Evolutionary conservation across 2,888 invertebrate species (phyloP).

Genomic region (Gandaritis pyraliata): DNA sequence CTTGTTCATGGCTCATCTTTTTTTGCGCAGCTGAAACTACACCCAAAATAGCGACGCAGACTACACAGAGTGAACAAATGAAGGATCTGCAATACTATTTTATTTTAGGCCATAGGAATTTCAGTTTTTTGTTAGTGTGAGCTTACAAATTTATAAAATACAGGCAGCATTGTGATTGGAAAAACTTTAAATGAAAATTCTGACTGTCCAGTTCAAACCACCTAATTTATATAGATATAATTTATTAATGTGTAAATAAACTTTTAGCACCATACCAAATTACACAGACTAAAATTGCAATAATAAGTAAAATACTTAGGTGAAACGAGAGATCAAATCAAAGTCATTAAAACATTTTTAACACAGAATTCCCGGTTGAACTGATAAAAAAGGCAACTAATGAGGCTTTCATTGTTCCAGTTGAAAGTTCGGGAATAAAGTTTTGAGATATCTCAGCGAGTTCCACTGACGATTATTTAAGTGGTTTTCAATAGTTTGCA

Average conservation of each 20-base stretch:
- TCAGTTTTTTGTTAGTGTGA: no score
- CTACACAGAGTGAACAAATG: no score
- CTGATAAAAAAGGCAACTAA: slow-evolving; percentile 31
- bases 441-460: slow-evolving; percentile 34
- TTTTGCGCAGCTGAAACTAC: no score
- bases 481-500: slow-evolving; percentile 37
- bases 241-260: not conserved
- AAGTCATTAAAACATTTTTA: slow-evolving; percentile 26
- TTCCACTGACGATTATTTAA: slow-evolving; percentile 31
- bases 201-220: no score
- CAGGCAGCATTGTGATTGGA: no score
- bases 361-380: slow-evolving; percentile 17
- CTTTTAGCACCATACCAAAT: not conserved
- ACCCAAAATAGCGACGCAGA: no score
- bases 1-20: no score
- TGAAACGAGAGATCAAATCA: slow-evolving; percentile 14
- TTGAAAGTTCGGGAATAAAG: slow-evolving; percentile 31
- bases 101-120: no score
- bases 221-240: no score
- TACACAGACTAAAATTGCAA: slow-evolving; percentile 8
- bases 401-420: slow-evolving; percentile 31
- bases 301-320: slow-evolving; percentile 2
- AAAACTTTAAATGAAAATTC: no score
- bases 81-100: no score
- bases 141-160: no score